Evolutionary conservation across 2,797 vertebrate species (phyloP).

Genomic region (Crossoptilon crossoptilon): DNA sequence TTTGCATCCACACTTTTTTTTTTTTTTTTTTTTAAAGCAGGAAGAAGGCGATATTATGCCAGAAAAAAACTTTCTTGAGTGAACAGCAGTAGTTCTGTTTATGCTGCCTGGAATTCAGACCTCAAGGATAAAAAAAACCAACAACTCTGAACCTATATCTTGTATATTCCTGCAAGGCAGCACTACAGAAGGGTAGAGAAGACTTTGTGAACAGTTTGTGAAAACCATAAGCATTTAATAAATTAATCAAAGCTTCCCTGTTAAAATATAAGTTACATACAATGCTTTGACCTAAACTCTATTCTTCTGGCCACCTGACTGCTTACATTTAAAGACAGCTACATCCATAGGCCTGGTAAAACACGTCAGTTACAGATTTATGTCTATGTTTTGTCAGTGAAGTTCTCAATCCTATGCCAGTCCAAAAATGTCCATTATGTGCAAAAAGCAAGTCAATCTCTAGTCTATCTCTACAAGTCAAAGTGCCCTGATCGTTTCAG

Average conservation of each 20-base stretch:
- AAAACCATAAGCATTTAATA: slow-evolving; percentile 26
- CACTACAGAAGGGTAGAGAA: not conserved
- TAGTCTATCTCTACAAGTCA: not conserved
- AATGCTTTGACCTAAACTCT: not conserved
- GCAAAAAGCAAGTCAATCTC: not conserved
- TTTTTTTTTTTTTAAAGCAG: not conserved
- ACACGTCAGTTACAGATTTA: not conserved
- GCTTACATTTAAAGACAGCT: not conserved
- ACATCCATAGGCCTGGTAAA: not conserved
- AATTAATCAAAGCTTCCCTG: not conserved
- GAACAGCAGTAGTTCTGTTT: slow-evolving; percentile 50
- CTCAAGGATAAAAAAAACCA: not conserved
- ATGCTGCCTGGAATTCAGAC: slow-evolving; percentile 8
- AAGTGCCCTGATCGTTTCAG: not conserved
- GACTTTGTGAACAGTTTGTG: not conserved
- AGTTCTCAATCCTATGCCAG: not conserved
- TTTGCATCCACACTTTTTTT: not conserved
- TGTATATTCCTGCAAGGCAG: not conserved
- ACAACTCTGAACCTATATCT: not conserved
- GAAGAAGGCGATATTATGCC: not conserved
- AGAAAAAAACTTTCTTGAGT: not conserved
- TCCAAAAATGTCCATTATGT: not conserved
- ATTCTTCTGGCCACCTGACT: not conserved
- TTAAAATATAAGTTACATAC: too few relatives aligned
- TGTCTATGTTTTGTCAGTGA: not conserved